phyloP scores from a whole-genome alignment of 2,888 invertebrate genomes.

The Cheilosia vernalis region DNA sequence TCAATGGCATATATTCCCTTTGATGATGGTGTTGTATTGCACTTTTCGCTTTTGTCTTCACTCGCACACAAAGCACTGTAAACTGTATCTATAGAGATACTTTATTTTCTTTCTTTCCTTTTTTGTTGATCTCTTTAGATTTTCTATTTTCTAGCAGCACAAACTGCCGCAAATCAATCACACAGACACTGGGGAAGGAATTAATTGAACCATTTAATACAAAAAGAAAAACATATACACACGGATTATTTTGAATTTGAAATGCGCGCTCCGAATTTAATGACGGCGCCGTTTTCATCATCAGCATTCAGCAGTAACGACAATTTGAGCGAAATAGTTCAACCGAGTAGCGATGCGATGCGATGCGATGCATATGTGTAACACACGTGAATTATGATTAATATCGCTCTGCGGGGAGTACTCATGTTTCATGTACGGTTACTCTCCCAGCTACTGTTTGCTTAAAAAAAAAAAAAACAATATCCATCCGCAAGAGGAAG shows the following conservation, averaged over 20 bases:
- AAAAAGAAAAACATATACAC: slow-evolving; percentile 3
- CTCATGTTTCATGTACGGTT: slow-evolving; percentile 19
- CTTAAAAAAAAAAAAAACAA: slow-evolving; percentile 32
- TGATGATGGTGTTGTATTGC: slow-evolving; percentile 29
- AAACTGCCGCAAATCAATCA: slow-evolving; percentile 29
- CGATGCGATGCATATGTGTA: slow-evolving; percentile 37
- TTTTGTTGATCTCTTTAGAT: slow-evolving; percentile 12
- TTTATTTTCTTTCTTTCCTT: background rate
- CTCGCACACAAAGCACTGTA: slow-evolving; percentile 23
- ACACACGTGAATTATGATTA: slow-evolving; percentile 67
- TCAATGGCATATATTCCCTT: slow-evolving; percentile 18
- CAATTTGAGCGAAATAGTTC: slow-evolving; percentile 40
- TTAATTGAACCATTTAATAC: slow-evolving; percentile 10
- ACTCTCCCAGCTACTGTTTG: slow-evolving; percentile 46
- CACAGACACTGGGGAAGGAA: slow-evolving; percentile 12
- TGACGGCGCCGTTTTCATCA: slow-evolving; percentile 32
- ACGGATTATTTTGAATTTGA: background rate
- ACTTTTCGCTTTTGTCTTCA: slow-evolving; percentile 24
- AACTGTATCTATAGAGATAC: slow-evolving; percentile 1
- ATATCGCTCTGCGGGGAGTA: slow-evolving; percentile 9
- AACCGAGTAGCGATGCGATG: slow-evolving; percentile 47
- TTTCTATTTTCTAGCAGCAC: slow-evolving; percentile 3
- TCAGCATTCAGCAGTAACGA: slow-evolving; percentile 28
- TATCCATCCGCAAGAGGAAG: slow-evolving; percentile 44
- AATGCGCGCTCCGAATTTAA: slow-evolving; percentile 26